Base-by-base conservation (phyloP, 2,113 vertebrate genomes). In the Bombycilla garrulus region DNA sequence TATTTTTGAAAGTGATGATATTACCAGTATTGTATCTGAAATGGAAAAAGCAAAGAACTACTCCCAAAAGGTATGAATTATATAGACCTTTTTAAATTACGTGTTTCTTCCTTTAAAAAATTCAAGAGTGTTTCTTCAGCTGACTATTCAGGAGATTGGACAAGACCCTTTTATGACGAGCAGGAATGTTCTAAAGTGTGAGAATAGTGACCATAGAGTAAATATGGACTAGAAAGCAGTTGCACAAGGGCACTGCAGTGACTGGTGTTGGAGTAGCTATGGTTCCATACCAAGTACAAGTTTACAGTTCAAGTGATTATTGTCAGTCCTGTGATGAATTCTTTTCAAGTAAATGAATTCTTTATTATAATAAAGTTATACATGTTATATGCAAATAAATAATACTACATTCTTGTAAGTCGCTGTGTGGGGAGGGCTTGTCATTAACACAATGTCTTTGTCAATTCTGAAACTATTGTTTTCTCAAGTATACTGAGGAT, bases 1-100 rank as follows among this genome's bases (percentile, higher is more conserved):
- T 70, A 97, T 98, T 80, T 98, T 97, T 33, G 98, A 98, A 95
- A 98, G 98, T 42, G 98, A 98, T 78, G 98, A 98, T 90, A 98
- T 98, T 84, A 79, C 11, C 3, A 40, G 86, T 64, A 96, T 98
- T 85, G 11, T 91, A 9, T 95, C 97, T 36, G 98, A 98, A 95
- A 95, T 98, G 58, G 98, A 98, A 86, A 98, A 98, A 85, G 98
- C 98, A 42, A 91, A 97, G 57, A 95, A 45, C 91, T 98, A 98
- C 54, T 98, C 98, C 5, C 97, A 97, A 65, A 98, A 98, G 98
- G 98, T 98, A 93, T 11, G 84, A 70, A 31, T 92, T 79, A 36
- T 3, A 6, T 44, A 6, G 67, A 40, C 26, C 6, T 64, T 67
- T 31, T 58, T 21, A 19, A 64, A 26, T 81, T 72, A 25, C 0